phyloP scores from a whole-genome alignment of 23 tunicate genomes.

The Ascidia mentula region DNA sequence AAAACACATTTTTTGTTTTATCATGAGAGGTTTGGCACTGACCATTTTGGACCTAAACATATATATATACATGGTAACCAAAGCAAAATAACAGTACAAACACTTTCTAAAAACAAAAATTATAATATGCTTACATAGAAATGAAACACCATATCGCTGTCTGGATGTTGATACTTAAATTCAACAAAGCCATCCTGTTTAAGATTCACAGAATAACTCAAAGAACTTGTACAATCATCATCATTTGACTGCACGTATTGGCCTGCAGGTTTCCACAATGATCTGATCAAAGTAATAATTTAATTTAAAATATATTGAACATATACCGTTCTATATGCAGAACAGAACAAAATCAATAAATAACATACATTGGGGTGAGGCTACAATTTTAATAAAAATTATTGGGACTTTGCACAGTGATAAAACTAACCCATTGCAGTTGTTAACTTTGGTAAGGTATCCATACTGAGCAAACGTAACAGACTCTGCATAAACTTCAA shows the following conservation, averaged over 20 bases:
- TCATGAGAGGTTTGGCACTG: constrained; percentile 53
- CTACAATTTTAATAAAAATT: too few species aligned
- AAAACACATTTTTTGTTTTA: constrained; percentile 28
- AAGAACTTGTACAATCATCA: constrained; percentile 85
- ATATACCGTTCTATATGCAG: too few species aligned
- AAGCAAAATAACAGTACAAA: not conserved
- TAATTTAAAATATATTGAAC: too few species aligned
- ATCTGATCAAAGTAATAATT: constrained; percentile 25
- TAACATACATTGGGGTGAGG: too few species aligned
- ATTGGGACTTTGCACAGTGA: too few species aligned
- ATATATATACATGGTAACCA: not conserved
- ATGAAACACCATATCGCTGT: constrained; percentile 70
- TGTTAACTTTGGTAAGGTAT: constrained; percentile 56
- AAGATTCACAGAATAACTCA: constrained; percentile 56
- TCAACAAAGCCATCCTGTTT: constrained; percentile 49
- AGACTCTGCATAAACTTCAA: constrained; percentile 41
- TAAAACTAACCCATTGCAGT: constrained; percentile 60
- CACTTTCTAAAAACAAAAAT: not conserved
- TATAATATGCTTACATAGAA: constrained; percentile 56
- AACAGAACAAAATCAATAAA: too few species aligned
- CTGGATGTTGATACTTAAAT: constrained; percentile 67
- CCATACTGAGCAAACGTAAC: constrained; percentile 67
- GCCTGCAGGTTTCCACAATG: constrained; percentile 58
- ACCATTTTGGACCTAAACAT: constrained; percentile 44
- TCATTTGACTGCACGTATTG: constrained; percentile 60